Conservation (phyloP, 2,113 vertebrate species). For the Dasyurus viverrinus region DNA sequence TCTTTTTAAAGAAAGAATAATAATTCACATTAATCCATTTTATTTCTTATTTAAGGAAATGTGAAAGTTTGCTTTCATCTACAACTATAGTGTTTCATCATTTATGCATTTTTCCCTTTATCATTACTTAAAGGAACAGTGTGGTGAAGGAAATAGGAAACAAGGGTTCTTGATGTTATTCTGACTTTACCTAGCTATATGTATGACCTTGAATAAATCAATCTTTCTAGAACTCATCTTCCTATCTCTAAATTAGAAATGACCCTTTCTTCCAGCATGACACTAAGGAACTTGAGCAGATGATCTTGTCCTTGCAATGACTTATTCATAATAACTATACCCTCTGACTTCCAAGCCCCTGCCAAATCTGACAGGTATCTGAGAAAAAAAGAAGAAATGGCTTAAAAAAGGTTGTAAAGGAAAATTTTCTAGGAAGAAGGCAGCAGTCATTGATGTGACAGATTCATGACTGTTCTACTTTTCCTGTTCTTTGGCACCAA, state of each 20-base stretch:
- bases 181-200: not conserved
- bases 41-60: slow-evolving; percentile 39
- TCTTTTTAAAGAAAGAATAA: not conserved
- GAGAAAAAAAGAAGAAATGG: not conserved
- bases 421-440: not conserved
- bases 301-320: not conserved
- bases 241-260: slow-evolving; percentile 14
- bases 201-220: not conserved
- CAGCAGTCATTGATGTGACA: not conserved
- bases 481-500: not conserved
- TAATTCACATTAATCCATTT: slow-evolving; percentile 13
- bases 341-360: not conserved
- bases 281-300: not conserved
- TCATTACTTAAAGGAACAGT: not conserved
- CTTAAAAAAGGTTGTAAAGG: not conserved
- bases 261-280: not conserved
- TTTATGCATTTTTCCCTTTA: slow-evolving; percentile 1
- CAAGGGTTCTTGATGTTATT: slow-evolving; percentile 5
- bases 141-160: not conserved
- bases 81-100: not conserved
- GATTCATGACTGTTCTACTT: not conserved
- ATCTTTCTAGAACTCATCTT: slow-evolving; percentile 20
- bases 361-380: not conserved
- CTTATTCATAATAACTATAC: not conserved
- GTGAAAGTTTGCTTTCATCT: not conserved